These are phyloP conservation scores for Colletes collaris DNA, from an alignment of 2,888 invertebrate species.

Conservation along the genomic window DNA sequence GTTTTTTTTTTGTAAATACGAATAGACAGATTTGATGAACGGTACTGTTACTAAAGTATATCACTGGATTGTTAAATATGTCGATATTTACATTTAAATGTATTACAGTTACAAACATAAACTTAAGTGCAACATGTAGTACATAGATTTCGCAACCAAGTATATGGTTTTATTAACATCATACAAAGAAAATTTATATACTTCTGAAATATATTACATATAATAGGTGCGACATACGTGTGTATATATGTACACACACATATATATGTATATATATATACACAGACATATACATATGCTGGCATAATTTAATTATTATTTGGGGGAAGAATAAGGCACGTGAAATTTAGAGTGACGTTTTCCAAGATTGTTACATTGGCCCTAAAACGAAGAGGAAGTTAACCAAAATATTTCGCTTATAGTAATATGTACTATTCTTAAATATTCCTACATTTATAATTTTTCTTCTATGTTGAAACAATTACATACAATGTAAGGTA, in stretches of 20 bases:
- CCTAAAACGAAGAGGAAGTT: constrained; percentile 1
- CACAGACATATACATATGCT: constrained; percentile 10
- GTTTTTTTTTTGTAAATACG: constrained; percentile 23
- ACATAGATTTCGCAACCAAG: constrained; percentile 17
- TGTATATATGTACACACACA: constrained; percentile 1
- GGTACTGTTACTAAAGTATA: constrained; percentile 13
- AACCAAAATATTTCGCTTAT: constrained; percentile 11
- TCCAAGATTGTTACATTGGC: constrained; percentile 11
- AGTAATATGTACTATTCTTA: constrained; percentile 18
- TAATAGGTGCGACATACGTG: constrained; percentile 4
- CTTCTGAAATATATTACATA: constrained; percentile 16
- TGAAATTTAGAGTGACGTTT: constrained; percentile 38
- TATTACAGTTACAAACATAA: constrained; percentile 35
- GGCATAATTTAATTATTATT: constrained; percentile 29
- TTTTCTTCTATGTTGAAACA: constrained; percentile 8
- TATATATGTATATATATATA: constrained; percentile 1
- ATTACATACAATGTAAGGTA: constrained; percentile 34
- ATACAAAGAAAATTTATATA: constrained; percentile 8
- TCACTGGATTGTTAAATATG: constrained; percentile 20
- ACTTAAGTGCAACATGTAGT: constrained; percentile 22
- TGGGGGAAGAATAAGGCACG: constrained; percentile 49
- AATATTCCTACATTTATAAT: constrained; percentile 10
- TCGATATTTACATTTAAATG: constrained; percentile 27
- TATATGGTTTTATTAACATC: constrained; percentile 14
- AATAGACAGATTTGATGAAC: constrained; percentile 16